A percentile compares a stretch with the other conserved stretches of the same genome.
These are phyloP conservation scores for Antechinus stuartii DNA, from an alignment of 2,113 vertebrate genomes.

Conservation along the genomic window DNA sequence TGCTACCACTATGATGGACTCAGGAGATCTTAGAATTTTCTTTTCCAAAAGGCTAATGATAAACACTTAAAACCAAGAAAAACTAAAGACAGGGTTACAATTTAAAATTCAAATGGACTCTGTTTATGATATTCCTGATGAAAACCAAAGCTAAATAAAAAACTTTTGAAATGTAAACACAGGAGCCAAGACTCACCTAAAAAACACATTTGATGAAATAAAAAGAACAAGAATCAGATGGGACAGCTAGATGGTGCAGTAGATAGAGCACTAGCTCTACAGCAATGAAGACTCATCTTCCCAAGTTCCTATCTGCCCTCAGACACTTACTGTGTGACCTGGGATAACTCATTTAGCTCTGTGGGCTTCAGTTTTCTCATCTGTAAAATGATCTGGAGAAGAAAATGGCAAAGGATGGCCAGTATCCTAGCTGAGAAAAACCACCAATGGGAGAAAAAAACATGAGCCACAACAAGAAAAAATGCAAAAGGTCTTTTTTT, in stretches of 20 bases:
- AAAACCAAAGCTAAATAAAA: background rate
- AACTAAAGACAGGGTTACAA: background rate
- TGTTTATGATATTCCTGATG: background rate
- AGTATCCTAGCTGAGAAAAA: too few species aligned
- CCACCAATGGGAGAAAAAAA: too few species aligned
- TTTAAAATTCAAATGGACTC: background rate
- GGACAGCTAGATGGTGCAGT: background rate
- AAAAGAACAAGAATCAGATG: background rate
- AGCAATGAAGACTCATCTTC: background rate
- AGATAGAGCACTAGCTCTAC: too few species aligned
- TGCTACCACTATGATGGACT: background rate
- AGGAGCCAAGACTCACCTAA: background rate
- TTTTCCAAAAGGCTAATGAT: background rate
- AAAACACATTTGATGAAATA: background rate
- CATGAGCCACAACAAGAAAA: too few species aligned
- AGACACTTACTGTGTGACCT: too few species aligned
- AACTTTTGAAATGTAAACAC: background rate
- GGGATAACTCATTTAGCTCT: background rate
- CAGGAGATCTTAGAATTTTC: background rate
- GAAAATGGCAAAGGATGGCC: too few species aligned
- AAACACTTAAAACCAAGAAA: background rate
- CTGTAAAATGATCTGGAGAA: too few species aligned
- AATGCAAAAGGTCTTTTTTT: too few species aligned
- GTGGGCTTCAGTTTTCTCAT: too few species aligned
- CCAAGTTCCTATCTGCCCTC: background rate